phyloP scores from a whole-genome alignment of 2,888 invertebrate genomes.

The Platycheirus rosarum region DNA sequence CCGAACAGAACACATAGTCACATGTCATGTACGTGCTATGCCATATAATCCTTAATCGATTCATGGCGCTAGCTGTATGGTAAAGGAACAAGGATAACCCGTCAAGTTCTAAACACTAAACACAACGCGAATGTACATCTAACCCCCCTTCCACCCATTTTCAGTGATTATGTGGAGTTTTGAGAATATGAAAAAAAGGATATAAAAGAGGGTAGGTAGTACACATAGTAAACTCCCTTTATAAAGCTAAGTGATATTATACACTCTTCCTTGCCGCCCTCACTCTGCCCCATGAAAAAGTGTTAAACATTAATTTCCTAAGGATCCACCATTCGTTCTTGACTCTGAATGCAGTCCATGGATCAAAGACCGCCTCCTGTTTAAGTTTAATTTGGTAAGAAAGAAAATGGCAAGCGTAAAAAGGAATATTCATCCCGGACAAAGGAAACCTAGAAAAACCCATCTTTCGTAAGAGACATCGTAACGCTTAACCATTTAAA shows the following conservation, averaged over 20 bases:
- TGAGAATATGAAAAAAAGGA: slow-evolving; percentile 23
- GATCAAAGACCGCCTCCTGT: slow-evolving; percentile 31
- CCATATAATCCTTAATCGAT: slow-evolving; percentile 74
- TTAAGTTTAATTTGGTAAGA: slow-evolving; percentile 63
- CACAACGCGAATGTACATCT: slow-evolving; percentile 25
- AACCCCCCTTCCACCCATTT: background rate
- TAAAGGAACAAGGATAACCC: slow-evolving; percentile 39
- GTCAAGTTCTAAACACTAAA: slow-evolving; percentile 42
- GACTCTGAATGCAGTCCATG: slow-evolving; percentile 45
- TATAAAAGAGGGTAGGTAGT: slow-evolving; percentile 23
- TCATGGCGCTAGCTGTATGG: slow-evolving; percentile 53
- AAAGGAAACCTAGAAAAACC: slow-evolving; percentile 34
- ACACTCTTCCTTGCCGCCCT: slow-evolving; percentile 39
- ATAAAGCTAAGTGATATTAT: slow-evolving; percentile 66
- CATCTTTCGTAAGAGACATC: slow-evolving; percentile 49
- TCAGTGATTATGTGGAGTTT: slow-evolving; percentile 17
- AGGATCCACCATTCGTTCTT: slow-evolving; percentile 41
- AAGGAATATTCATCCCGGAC: slow-evolving; percentile 24
- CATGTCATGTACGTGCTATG: slow-evolving; percentile 73
- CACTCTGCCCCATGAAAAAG: slow-evolving; percentile 62
- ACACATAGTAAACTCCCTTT: slow-evolving; percentile 13
- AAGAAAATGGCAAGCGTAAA: slow-evolving; percentile 7
- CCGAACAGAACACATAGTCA: slow-evolving; percentile 44
- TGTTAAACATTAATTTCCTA: slow-evolving; percentile 70
- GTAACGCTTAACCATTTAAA: slow-evolving; percentile 64